Conservation (phyloP, 2,888 invertebrate species). For the Brachypterus glaber region DNA sequence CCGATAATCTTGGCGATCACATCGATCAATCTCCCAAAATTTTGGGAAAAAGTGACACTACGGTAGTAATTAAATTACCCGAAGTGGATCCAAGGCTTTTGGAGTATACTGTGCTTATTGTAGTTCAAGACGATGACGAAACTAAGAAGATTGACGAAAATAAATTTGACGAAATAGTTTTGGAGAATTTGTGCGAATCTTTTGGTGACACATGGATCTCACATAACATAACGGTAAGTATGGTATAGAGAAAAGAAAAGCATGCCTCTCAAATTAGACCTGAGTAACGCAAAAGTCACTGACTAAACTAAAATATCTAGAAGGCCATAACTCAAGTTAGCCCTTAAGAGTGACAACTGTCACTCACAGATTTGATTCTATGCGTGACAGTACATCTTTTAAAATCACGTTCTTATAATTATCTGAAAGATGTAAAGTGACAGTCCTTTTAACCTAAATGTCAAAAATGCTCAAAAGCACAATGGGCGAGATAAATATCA, state of each 20-base stretch:
- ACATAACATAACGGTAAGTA: slow-evolving; percentile 26
- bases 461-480: too few species aligned
- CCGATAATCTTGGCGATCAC: slow-evolving; percentile 29
- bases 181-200: slow-evolving; percentile 31
- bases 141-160: slow-evolving; percentile 18
- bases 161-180: slow-evolving; percentile 22
- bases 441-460: too few species aligned
- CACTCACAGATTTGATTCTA: too few species aligned
- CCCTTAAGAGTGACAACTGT: too few species aligned
- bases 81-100: slow-evolving; percentile 27
- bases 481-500: too few species aligned
- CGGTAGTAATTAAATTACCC: slow-evolving; percentile 29
- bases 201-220: slow-evolving; percentile 35
- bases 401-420: background rate
- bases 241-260: too few species aligned
- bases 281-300: too few species aligned
- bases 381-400: too few species aligned
- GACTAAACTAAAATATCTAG: too few species aligned
- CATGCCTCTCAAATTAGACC: too few species aligned
- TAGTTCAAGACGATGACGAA: slow-evolving; percentile 33
- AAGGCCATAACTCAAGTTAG: too few species aligned
- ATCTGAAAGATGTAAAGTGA: background rate
- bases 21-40: slow-evolving; percentile 31
- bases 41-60: slow-evolving; percentile 24
- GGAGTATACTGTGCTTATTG: slow-evolving; percentile 27